Percentiles rank a stretch among this genome's conserved stretches.
Conservation (phyloP, 2,888 invertebrate genomes). For the Cheilosia vulpina region DNA sequence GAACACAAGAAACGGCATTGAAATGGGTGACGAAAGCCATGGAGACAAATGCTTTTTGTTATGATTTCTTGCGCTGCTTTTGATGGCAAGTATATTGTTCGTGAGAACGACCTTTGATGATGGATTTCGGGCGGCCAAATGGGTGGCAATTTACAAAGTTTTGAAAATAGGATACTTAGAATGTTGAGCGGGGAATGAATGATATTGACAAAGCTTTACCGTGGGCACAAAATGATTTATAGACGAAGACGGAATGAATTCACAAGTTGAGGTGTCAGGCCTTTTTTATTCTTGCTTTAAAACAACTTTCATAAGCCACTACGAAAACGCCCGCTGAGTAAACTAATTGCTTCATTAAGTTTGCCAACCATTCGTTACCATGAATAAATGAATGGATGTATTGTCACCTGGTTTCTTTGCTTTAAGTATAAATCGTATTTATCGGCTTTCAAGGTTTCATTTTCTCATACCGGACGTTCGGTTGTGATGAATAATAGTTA, state of each 20-base stretch:
- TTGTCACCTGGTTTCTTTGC: constrained; percentile 8
- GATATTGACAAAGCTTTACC: not conserved
- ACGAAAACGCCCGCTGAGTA: constrained; percentile 26
- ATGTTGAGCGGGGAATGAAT: not conserved
- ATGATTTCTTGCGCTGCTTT: constrained; percentile 51
- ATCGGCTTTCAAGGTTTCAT: constrained; percentile 40
- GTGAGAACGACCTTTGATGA: constrained; percentile 43
- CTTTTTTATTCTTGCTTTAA: not conserved
- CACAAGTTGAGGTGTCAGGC: constrained; percentile 1
- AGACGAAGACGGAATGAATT: not conserved
- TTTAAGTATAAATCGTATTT: not conserved
- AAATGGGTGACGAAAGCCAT: constrained; percentile 49
- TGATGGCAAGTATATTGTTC: constrained; percentile 18
- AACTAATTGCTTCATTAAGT: constrained; percentile 64
- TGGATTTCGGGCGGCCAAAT: constrained; percentile 12
- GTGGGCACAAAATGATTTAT: not conserved
- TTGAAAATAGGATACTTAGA: not conserved
- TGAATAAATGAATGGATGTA: constrained; percentile 13
- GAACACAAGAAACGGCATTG: constrained; percentile 32
- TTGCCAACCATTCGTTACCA: constrained; percentile 16
- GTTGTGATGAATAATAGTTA: not conserved
- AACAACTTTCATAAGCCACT: constrained; percentile 24
- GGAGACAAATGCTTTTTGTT: constrained; percentile 65
- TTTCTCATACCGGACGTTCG: not conserved
- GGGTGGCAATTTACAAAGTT: not conserved